Base-by-base conservation (phyloP, 2,797 vertebrate species). In the Propithecus perrieri region DNA sequence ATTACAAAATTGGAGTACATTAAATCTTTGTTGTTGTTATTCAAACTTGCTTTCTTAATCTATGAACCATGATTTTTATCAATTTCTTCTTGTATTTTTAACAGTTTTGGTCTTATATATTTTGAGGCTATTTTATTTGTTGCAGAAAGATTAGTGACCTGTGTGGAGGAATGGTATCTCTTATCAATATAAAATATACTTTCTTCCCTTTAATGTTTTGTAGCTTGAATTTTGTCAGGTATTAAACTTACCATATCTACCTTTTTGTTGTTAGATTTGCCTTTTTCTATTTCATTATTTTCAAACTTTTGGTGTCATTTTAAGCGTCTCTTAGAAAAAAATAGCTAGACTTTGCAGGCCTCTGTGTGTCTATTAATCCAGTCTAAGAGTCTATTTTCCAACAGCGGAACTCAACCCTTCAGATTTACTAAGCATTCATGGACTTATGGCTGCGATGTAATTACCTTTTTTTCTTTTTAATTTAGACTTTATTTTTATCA, bases 1-100 rank as follows among this genome's bases (percentile, higher is more conserved):
- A 94, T 72, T 57, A 76, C 22, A 81, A 85, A 97, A 95, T 53
- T 90, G 24, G 35, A 90, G 83, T 76, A 81, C 12, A 57, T 79
- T 46, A 76, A 59, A 74, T 63, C 61, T 74, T 53, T 76, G 63
- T 61, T 78, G 67, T 50, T 38, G 28, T 38, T 89, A 90, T 26
- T 79, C 63, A 67, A 57, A 53, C 85, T 55, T 94, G 41, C 33
- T 92, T 86, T 85, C 79, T 89, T 92, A 72, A 90, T 67, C 74
- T 71, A 78, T 28, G 74, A 81, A 57, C 2, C 53, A 28, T 89
- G 30, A 88, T 38, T 76, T 76, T 74, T 92, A 85, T 83, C 59
- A 63, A 43, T 72, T 79, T 94, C 50, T 72, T 86, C 65, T 71
- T 93, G 20, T 46, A 90, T 78, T 76, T 94, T 78, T 86, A 84